Percentiles rank a stretch among this genome's conserved stretches.
phyloP scores from a whole-genome alignment of 2,113 vertebrate genomes.

The Stegostoma tigrinum region DNA sequence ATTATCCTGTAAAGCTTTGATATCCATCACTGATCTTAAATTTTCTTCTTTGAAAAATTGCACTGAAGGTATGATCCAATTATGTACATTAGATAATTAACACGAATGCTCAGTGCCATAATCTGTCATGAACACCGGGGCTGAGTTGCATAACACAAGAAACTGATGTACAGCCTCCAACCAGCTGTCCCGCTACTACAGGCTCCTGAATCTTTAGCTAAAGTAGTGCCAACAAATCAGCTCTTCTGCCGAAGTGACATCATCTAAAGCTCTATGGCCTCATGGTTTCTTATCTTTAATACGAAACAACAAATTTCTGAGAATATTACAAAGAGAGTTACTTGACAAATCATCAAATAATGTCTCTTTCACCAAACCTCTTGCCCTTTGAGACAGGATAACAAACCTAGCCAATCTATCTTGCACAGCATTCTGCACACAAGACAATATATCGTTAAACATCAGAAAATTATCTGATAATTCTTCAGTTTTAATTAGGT shows the following conservation, averaged over 20 bases:
- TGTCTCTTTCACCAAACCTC: neutral
- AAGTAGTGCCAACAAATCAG: slow-evolving; percentile 17
- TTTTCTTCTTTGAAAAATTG: slow-evolving; percentile 1
- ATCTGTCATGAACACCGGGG: slow-evolving; percentile 10
- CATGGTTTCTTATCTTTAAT: neutral
- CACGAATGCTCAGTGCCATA: slow-evolving; percentile 34
- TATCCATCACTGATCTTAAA: slow-evolving; percentile 50
- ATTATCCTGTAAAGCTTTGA: slow-evolving; percentile 53
- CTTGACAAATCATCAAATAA: neutral
- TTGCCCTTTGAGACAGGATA: neutral
- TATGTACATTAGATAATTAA: slow-evolving; percentile 35
- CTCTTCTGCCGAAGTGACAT: slow-evolving; percentile 12
- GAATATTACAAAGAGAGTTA: neutral
- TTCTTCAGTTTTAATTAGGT: neutral
- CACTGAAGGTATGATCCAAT: slow-evolving; percentile 32
- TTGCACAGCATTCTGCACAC: neutral
- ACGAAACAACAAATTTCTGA: neutral
- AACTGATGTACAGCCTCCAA: slow-evolving; percentile 14
- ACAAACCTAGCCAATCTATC: neutral
- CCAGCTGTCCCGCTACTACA: neutral
- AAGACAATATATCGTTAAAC: neutral
- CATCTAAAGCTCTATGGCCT: neutral
- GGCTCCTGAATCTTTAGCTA: slow-evolving; percentile 20
- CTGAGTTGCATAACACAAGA: slow-evolving; percentile 26
- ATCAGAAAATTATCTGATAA: neutral